Evolutionary conservation across 2,113 vertebrate genomes (phyloP), one percentile per base, ranked within the genome.

Genomic region (Oceanites oceanicus): DNA sequence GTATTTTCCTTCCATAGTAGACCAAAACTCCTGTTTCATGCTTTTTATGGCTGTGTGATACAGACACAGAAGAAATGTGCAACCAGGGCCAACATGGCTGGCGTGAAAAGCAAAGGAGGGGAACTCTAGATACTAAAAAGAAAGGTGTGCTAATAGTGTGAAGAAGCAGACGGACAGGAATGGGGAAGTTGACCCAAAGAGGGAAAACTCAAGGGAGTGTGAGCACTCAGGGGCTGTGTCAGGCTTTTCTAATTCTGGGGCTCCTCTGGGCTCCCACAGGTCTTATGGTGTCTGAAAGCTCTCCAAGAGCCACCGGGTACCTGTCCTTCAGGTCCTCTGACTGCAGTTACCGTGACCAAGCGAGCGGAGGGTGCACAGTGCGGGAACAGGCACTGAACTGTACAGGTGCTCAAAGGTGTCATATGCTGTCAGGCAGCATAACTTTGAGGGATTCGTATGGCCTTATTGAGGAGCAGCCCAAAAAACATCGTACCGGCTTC

Each of bases 331-430:
- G 32, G 7, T 19, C 62, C 14, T 58, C 14, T 45, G 34, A 34
- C 76, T 80, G 53, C 49, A 62, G 27, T 32, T 50, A 8, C 21
- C 30, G 13, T 6, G 9, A 15, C 17, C 8, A 58, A 66, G 61
- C 0, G 2, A 74, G 42, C 0, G 0, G 61, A 58, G 5, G 11
- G 10, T 63, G 13, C 22, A 17, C 17, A 50, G 55, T 23, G 20
- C 13, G 23, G 42, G 56, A 85, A 9, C 2, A 55, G 47, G 32
- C 50, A 45, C 8, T 65, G 67, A 63, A 13, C 44, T 45, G 12
- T 13, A 0, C 9, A 5, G 13, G 20, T 23, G 17, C 50, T 47
- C 29, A 7, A 61, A 0, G 0, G 5, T n/a, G 42, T 40, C 9
- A 1, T 14, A 4, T 6, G 6, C 0, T 2, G 42, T 77, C 26